Evolutionary conservation across 2,888 invertebrate species (phyloP), one percentile per base, ranked within the genome.

Genomic region (Leptinotarsa tumamoca): DNA sequence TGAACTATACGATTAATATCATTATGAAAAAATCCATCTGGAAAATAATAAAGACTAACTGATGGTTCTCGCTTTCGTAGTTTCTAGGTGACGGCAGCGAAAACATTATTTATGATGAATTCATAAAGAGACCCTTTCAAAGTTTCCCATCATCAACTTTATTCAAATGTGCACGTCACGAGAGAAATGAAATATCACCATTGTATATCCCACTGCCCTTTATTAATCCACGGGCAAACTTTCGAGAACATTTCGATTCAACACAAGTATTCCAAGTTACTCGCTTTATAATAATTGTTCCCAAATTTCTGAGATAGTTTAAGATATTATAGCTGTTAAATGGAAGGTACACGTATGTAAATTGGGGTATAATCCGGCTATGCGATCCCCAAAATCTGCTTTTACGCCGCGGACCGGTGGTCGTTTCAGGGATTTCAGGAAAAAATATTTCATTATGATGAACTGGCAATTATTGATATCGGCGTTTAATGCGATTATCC

Each of bases 401-500:
- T 23, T 58, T 58, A 58, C 54, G 54, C 54, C 18, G 27, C 23
- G 58, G 58, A 14, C 58, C 58, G 23, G 14, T 58, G 23, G 58
- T 15, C 58, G 58, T 58, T 58, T 23, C 14, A 15, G 58, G 23
- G 58, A 58, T 58, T 58, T 58, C 23, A 58, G 23, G 23, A 58
- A 27, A 27, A 58, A 58, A 58, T 58, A 58, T 58, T 58, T 58
- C 23, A 58, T 58, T 21, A 58, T 58, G 58, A 58, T 58, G 58
- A 58, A 58, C 58, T 58, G 58, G 58, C 58, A 58, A 58, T 58
- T 58, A 58, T 58, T 58, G 58, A 58, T 58, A 58, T 58, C 58
- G 58, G 23, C 58, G 58, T 58, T 58, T 58, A 58, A 58, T 58
- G 27, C 23, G 58, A 58, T 58, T 58, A 58, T 18, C 56, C 56